Conservation (phyloP, 2,888 invertebrate species). For the Diplolepis rosae region DNA sequence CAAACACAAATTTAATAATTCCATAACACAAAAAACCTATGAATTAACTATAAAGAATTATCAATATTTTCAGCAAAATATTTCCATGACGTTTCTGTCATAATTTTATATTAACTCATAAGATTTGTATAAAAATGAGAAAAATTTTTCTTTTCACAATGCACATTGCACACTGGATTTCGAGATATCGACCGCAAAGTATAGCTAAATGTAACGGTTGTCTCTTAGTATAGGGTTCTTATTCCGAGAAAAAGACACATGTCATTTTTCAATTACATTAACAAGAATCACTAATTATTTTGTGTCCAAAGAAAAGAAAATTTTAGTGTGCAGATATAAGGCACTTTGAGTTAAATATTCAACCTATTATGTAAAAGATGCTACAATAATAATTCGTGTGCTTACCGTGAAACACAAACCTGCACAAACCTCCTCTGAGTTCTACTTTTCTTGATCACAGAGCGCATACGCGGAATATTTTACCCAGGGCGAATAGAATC, state of each 20-base stretch:
- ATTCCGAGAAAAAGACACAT: neutral
- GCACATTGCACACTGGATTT: neutral
- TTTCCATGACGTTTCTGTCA: neutral
- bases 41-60: neutral
- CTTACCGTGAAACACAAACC: constrained; percentile 56
- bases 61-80: neutral
- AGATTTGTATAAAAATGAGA: neutral
- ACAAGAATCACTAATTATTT: neutral
- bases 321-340: constrained; percentile 32
- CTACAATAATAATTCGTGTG: constrained; percentile 50
- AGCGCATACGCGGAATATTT: constrained; percentile 46
- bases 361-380: constrained; percentile 37
- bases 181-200: constrained; percentile 2
- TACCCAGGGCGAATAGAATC: neutral
- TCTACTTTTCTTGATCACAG: constrained; percentile 44
- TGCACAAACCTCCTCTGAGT: constrained; percentile 52
- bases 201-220: neutral
- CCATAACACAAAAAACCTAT: neutral
- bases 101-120: neutral
- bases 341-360: constrained; percentile 43
- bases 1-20: neutral
- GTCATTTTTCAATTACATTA: neutral
- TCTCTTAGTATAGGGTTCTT: neutral
- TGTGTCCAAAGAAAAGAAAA: neutral
- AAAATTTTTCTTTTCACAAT: neutral